Evolutionary conservation across 1,140 invertebrate genomes (phyloP).

Genomic region (Lordiphosa mommai): DNA sequence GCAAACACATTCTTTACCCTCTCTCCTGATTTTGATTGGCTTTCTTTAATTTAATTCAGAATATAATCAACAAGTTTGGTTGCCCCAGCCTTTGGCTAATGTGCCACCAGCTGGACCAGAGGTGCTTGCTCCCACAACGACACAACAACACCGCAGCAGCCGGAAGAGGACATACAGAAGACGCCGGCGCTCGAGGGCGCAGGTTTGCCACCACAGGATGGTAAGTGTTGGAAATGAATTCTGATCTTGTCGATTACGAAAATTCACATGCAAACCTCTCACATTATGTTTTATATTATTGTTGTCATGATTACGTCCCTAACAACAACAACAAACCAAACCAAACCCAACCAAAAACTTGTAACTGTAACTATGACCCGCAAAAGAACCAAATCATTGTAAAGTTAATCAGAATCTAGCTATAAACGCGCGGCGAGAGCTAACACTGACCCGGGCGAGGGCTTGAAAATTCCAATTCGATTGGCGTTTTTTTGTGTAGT

Average conservation of each 20-base stretch:
- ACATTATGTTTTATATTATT: slow-evolving; percentile 75
- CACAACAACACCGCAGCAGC: slow-evolving; percentile 19
- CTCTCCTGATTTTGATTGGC: too few relatives aligned
- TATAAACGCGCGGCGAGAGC: slow-evolving; percentile 28
- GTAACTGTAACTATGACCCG: slow-evolving; percentile 11
- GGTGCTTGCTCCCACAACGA: slow-evolving; percentile 3
- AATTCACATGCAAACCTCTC: slow-evolving; percentile 75
- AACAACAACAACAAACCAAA: slow-evolving; percentile 21
- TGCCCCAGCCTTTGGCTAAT: slow-evolving; percentile 34
- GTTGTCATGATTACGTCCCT: slow-evolving; percentile 66
- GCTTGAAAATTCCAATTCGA: slow-evolving; percentile 26
- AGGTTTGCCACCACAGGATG: slow-evolving; percentile 64
- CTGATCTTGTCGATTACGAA: slow-evolving; percentile 40
- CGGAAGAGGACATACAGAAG: slow-evolving; percentile 35
- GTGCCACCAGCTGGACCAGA: slow-evolving; percentile 32
- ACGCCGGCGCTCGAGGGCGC: slow-evolving; percentile 48
- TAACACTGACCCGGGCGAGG: slow-evolving; percentile 26
- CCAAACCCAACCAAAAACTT: slow-evolving; percentile 18
- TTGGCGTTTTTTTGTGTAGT: slow-evolving; percentile 45
- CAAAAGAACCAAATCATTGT: slow-evolving; percentile 41
- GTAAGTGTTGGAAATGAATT: slow-evolving; percentile 70
- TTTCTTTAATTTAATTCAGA: slow-evolving; percentile 11
- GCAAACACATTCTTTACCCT: background rate
- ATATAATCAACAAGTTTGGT: slow-evolving; percentile 67
- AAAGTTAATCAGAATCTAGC: slow-evolving; percentile 47